Evolutionary conservation across 2,797 vertebrate species (phyloP).

Genomic region (Eulemur mongoz): DNA sequence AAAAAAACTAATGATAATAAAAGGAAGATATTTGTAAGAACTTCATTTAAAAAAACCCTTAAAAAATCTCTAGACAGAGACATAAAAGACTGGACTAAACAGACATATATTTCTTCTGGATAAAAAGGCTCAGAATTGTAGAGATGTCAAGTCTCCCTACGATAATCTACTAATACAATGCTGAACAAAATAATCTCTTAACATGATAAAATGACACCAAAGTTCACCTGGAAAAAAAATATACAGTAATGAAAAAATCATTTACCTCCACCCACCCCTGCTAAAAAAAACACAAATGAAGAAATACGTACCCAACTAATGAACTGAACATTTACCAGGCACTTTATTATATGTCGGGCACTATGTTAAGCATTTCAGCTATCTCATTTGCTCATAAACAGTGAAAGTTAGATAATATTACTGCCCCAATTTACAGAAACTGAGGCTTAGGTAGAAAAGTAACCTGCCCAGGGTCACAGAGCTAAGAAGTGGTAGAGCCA

Average conservation of each 20-base stretch:
- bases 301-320: not conserved
- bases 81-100: not conserved
- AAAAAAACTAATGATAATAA: not conserved
- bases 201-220: not conserved
- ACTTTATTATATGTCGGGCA: not conserved
- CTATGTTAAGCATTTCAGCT: not conserved
- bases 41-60: not conserved
- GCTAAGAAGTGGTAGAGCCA: not conserved
- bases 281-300: not conserved
- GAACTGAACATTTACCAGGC: not conserved
- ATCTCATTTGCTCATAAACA: not conserved
- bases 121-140: not conserved
- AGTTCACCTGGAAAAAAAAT: not conserved
- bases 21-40: not conserved
- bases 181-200: constrained; percentile 12
- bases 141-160: not conserved
- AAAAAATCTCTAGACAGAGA: not conserved
- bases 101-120: not conserved
- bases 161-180: not conserved
- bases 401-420: not conserved
- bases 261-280: not conserved
- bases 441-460: not conserved
- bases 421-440: not conserved
- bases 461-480: not conserved
- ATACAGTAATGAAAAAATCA: not conserved